Conservation (phyloP, 2,797 vertebrate genomes). For the Lagocephalus sceleratus region DNA sequence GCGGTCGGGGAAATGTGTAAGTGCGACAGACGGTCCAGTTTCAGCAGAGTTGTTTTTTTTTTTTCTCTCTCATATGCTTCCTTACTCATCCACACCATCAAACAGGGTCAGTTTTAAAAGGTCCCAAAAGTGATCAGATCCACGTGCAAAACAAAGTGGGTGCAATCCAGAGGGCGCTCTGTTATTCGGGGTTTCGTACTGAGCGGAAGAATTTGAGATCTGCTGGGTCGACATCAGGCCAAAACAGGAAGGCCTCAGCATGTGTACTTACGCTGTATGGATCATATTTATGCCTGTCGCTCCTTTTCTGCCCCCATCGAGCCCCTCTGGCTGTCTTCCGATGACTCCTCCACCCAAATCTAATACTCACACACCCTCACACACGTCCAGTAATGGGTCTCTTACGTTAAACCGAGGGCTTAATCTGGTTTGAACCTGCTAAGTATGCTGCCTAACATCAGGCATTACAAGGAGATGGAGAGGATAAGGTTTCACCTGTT, state of each 20-base stretch:
- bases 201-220: conserved; percentile 2
- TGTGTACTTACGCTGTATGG: too few species aligned
- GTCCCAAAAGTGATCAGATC: too few species aligned
- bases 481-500: conserved; percentile 46
- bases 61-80: too few species aligned
- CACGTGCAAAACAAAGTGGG: too few species aligned
- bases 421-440: conserved; percentile 64
- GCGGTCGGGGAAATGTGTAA: too few species aligned
- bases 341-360: conserved; percentile 44
- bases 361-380: conserved; percentile 41
- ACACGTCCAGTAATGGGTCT: conserved; percentile 44
- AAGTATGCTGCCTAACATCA: conserved; percentile 48
- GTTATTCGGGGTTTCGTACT: too few species aligned
- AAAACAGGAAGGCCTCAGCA: conserved; percentile 20
- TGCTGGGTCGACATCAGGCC: conserved; percentile 9
- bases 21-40: too few species aligned
- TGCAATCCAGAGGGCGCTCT: too few species aligned
- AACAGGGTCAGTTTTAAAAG: too few species aligned
- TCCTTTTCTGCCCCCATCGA: conserved; percentile 22
- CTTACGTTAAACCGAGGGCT: conserved; percentile 40
- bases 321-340: conserved; percentile 22
- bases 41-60: too few species aligned
- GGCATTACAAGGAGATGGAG: conserved; percentile 42
- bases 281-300: conserved; percentile 18
- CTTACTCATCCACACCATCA: too few species aligned